Conservation (phyloP, 1,140 invertebrate species). For the Latrodectus geometricus region DNA sequence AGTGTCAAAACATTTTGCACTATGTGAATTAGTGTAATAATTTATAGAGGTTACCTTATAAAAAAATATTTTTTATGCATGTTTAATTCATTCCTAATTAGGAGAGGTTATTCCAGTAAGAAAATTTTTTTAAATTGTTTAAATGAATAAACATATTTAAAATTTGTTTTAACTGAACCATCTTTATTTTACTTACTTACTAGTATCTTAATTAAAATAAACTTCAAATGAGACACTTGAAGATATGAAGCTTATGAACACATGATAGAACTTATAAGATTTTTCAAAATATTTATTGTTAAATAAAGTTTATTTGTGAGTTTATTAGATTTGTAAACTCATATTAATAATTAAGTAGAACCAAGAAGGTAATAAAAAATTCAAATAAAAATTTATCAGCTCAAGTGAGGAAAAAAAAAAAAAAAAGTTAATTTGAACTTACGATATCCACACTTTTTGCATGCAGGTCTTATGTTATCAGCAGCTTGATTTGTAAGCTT, state of each 20-base stretch:
- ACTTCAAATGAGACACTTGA: no score
- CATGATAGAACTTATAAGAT: not conserved
- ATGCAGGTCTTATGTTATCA: slow-evolving; percentile 81
- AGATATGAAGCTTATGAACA: not conserved
- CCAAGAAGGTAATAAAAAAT: not conserved
- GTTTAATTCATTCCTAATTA: no score
- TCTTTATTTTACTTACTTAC: no score
- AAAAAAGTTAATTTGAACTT: slow-evolving; percentile 36
- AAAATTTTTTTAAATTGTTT: no score
- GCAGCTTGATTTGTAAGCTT: slow-evolving; percentile 75
- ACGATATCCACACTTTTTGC: slow-evolving; percentile 92
- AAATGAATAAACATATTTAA: no score
- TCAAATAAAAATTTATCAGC: slow-evolving; percentile 15
- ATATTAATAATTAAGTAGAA: not conserved
- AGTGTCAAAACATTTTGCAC: no score
- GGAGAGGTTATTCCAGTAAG: no score
- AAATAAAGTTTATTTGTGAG: not conserved
- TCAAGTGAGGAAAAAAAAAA: not conserved
- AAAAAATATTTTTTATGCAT: no score
- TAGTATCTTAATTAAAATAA: no score
- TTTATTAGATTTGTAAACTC: not conserved
- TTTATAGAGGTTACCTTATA: no score
- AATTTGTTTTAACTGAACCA: no score
- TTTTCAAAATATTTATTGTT: not conserved
- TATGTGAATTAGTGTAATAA: no score